These are phyloP conservation scores for Semnornis frantzii DNA, from an alignment of 2,113 vertebrate genomes.

Conservation along the genomic window DNA sequence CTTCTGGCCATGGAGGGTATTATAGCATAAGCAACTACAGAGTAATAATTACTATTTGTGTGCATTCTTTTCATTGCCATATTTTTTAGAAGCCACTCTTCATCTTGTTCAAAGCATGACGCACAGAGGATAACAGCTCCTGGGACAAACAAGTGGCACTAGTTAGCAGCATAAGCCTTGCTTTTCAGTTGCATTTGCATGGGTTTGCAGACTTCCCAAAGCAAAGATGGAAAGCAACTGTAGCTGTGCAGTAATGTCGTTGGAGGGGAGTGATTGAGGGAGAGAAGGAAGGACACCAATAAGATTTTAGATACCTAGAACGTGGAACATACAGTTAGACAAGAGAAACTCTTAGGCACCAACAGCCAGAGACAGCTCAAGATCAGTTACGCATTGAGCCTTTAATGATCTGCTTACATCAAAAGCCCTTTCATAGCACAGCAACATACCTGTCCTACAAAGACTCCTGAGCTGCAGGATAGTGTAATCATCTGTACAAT, in stretches of 20 bases:
- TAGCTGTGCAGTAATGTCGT: background rate
- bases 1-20: constrained; percentile 40
- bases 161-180: background rate
- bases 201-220: background rate
- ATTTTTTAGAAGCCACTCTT: constrained; percentile 54
- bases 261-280: background rate
- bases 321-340: background rate
- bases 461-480: constrained; percentile 83
- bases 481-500: constrained; percentile 84
- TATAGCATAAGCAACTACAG: constrained; percentile 30
- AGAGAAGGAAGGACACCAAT: constrained; percentile 8
- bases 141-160: background rate
- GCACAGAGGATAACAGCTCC: background rate
- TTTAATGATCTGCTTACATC: constrained; percentile 85
- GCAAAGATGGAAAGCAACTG: constrained; percentile 34
- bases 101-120: constrained; percentile 41
- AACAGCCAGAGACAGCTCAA: constrained; percentile 55
- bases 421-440: constrained; percentile 83
- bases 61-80: constrained; percentile 41
- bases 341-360: constrained; percentile 25
- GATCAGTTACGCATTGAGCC: constrained; percentile 88
- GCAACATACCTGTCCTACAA: constrained; percentile 83
- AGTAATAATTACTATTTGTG: constrained; percentile 56
- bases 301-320: constrained; percentile 62
- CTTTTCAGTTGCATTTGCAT: background rate